phyloP scores from a whole-genome alignment of 1,140 invertebrate species.

The Macrobrachium rosenbergii region DNA sequence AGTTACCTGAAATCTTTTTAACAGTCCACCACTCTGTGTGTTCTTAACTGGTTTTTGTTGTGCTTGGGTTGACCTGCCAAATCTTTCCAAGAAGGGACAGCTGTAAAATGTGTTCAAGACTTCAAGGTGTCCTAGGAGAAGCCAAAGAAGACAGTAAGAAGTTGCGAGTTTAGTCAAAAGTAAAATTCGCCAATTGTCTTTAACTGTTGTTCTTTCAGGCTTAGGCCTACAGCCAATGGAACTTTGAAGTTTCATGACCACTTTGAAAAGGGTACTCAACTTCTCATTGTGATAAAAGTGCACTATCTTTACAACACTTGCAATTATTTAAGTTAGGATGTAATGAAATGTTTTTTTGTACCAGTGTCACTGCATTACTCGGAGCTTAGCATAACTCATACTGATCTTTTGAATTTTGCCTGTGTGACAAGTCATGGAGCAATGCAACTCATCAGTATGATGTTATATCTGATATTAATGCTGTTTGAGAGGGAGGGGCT shows the following conservation, averaged over 20 bases:
- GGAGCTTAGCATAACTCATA: constrained; percentile 24
- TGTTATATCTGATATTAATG: constrained; percentile 14
- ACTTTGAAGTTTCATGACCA: neutral
- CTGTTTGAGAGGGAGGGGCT: constrained; percentile 11
- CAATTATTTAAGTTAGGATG: constrained; percentile 1
- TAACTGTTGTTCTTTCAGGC: no score
- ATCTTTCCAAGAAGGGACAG: no score
- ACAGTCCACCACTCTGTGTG: constrained; percentile 4
- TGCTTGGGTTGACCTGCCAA: no score
- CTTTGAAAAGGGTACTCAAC: constrained; percentile 32
- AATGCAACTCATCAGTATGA: neutral
- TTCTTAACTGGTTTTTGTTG: no score
- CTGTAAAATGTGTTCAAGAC: no score
- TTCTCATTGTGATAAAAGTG: constrained; percentile 8
- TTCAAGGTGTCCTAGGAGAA: no score
- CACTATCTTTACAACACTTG: constrained; percentile 31
- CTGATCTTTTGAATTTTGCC: constrained; percentile 1
- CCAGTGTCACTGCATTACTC: constrained; percentile 42
- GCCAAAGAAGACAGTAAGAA: no score
- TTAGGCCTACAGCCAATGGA: no score
- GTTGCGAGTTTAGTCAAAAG: no score
- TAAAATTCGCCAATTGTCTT: no score
- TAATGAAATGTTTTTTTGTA: constrained; percentile 25
- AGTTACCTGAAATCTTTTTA: neutral
- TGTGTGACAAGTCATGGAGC: constrained; percentile 6